Evolutionary conservation across 64 coral and sea anemone species (phyloP), one percentile per base, ranked within the genome.

Genomic region (Montipora efflorescens): DNA sequence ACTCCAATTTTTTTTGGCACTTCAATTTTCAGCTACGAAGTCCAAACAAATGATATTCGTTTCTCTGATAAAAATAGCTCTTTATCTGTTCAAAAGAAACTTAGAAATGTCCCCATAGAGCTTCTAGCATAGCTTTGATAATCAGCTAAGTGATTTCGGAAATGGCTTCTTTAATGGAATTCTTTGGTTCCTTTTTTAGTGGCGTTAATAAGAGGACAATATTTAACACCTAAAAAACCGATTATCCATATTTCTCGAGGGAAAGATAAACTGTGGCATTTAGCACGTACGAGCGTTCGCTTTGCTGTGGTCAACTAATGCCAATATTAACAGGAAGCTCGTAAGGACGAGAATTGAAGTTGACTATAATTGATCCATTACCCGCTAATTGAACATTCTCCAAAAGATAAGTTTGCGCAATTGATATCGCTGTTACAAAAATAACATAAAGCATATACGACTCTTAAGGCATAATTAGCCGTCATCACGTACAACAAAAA

Each of bases 291-390:
- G 16, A 52, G 44, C 11, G 5, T 16, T 2, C 12, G 12, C 36
- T 18, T 86, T 71, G 67, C 66, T 86, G 76, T 11, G 6, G 46
- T 6, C 11, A 64, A 71, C 47, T 86, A 46, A 13, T 8, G 49
- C 18, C 22, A 64, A 71, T 51, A 86, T 71, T 64, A 45, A 50
- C 48, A 66, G 82, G 64, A 86, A 86, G 22, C 66, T 13, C 66
- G 64, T 72, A 71, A 69, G 82, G 0, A 51, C 64, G 12, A 21
- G 49, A 9, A 86, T 72, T 12, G 20, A 70, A 72, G 47, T 78
- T 78, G 45, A 6, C 66, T 50, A 28, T 28, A 72, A 86, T 86
- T 69, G 64, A 70, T 16, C 66, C 82, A 86, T 86, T 86, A 86
- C 6, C 66, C 10, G 3, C n/a, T 71, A 86, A 69, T 78, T 48